Evolutionary conservation across 2,113 vertebrate species (phyloP), one percentile per base, ranked within the genome.

Genomic region (Ailurus styani): DNA sequence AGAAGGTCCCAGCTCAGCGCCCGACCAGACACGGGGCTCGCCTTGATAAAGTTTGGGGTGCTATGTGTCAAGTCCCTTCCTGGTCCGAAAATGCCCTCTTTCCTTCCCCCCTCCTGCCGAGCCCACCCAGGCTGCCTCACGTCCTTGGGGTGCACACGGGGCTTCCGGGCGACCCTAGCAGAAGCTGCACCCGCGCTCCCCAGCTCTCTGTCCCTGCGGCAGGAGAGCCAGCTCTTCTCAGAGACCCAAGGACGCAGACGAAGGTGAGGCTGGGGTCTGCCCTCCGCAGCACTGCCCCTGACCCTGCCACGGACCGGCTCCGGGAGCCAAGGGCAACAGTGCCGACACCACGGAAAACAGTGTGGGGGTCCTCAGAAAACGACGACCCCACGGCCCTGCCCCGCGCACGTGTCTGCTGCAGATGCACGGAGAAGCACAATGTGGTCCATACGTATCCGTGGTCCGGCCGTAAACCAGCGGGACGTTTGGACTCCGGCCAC

Each of bases 101-200:
- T 62, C 17, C 66, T 42, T 37, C 34, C 55, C n/a, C 10, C 11
- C 82, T 64, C 81, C 29, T n/a, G 50, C 7, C 20, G 52, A 29
- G 12, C 2, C 11, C n/a, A 0, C 0, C 3, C 29, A 1, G 14
- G 15, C 5, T 66, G 79, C 42, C 55, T 37, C 40, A 6, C 0
- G 10, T 13, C 31, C 60, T 27, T 42, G 15, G 2, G 25, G n/a
- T 34, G 21, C 10, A 7, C 14, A 7, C 3, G 0, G 1, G 29
- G 42, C 52, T 42, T 31, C 11, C 18, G 60, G 60, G 3, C 34
- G 60, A 50, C 60, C 64, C 72, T 11, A 5, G 14, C 66, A 25
- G 34, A 62, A n/a, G 4, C 10, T 7, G 70, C 15, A 3, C 7
- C 34, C 18, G 9, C 11, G 34, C 21, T 29, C 40, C 31, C 23